Conservation (phyloP, 2,797 vertebrate species). For the Mycteria americana region DNA sequence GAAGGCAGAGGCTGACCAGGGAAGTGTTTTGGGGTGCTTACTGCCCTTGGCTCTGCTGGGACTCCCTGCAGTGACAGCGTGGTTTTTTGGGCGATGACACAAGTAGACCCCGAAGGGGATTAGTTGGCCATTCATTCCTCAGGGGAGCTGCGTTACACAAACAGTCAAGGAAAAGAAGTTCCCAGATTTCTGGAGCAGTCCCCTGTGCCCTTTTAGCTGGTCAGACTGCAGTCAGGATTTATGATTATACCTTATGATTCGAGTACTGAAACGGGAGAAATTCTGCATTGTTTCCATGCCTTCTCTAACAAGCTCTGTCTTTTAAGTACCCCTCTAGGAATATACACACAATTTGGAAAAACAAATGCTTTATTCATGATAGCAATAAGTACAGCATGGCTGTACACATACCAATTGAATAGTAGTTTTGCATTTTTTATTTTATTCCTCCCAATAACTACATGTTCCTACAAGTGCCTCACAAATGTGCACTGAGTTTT, state of each 20-base stretch:
- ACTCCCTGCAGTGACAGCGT: fast-evolving
- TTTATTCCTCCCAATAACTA: constrained; percentile 32
- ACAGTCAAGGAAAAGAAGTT: not conserved
- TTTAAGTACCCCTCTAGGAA: constrained; percentile 35
- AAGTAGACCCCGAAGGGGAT: not conserved
- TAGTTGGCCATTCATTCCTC: not conserved
- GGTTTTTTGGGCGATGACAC: fast-evolving
- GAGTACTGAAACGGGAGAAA: not conserved
- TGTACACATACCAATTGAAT: not conserved
- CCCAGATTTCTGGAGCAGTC: not conserved
- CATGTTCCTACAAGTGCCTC: not conserved
- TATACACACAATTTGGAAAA: constrained; percentile 45
- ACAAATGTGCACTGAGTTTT: not conserved
- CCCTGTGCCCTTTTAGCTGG: not conserved
- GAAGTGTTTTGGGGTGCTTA: not conserved
- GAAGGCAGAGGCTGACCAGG: not conserved
- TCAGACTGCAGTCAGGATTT: not conserved
- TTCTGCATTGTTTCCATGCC: not conserved
- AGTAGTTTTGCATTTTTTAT: constrained; percentile 28
- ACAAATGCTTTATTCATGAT: constrained; percentile 45
- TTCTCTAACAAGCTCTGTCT: constrained; percentile 29
- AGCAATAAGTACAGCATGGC: not conserved
- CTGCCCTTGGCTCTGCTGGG: not conserved
- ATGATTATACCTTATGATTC: not conserved
- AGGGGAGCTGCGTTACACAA: not conserved